Percentiles rank a stretch among this genome's conserved stretches.
phyloP scores from a whole-genome alignment of 2,797 vertebrate species.

The Pelodytes ibericus region DNA sequence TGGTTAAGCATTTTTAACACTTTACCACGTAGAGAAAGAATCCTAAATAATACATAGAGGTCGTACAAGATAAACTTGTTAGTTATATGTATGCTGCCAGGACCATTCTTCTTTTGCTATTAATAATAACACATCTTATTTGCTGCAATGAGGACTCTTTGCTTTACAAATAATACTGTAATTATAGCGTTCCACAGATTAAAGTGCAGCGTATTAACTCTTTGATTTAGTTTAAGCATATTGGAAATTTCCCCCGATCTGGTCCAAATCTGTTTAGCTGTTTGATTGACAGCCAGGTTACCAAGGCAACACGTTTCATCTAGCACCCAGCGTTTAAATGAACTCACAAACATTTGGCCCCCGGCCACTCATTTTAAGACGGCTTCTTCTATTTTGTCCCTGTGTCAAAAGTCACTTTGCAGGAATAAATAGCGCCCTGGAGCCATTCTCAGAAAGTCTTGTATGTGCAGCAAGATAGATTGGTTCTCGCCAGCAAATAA shows the following conservation, averaged over 20 bases:
- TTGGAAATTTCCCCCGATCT: constrained; percentile 23
- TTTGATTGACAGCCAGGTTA: constrained; percentile 47
- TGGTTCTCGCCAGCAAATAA: constrained; percentile 53
- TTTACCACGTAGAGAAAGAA: no score
- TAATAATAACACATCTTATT: constrained; percentile 9
- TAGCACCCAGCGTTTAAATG: constrained; percentile 41
- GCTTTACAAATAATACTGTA: neutral
- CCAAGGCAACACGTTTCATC: constrained; percentile 45
- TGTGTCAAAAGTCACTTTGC: constrained; percentile 57
- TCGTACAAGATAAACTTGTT: neutral
- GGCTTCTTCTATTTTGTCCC: constrained; percentile 55
- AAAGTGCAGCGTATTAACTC: constrained; percentile 23
- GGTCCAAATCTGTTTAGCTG: constrained; percentile 36
- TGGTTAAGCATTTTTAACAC: no score
- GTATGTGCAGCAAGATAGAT: constrained; percentile 51
- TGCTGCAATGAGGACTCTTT: neutral
- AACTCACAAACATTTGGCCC: constrained; percentile 55
- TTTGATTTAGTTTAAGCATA: constrained; percentile 31
- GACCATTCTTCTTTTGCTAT: constrained; percentile 16
- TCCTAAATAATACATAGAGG: no score
- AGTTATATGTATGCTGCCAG: constrained; percentile 17
- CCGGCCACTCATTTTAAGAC: constrained; percentile 55
- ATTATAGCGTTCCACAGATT: constrained; percentile 19
- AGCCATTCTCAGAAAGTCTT: constrained; percentile 52
- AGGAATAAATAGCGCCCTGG: constrained; percentile 53